A percentile compares a stretch with the other conserved stretches of the same genome.
Conservation (phyloP, 2,113 vertebrate species). For the Oreotrochilus melanogaster region DNA sequence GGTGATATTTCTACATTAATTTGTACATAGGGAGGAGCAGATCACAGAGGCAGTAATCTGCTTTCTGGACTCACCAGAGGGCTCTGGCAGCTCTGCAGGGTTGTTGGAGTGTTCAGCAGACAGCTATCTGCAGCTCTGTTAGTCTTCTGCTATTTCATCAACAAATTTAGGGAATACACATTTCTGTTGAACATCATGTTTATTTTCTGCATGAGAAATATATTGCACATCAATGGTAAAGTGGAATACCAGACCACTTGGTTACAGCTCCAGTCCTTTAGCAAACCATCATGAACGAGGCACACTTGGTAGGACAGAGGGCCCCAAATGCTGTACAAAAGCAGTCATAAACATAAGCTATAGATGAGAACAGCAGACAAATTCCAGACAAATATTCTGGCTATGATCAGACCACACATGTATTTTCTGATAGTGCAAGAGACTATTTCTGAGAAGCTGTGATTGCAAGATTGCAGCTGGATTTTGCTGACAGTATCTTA, state of each 20-base stretch:
- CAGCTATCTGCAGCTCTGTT: not conserved
- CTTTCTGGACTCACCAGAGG: not conserved
- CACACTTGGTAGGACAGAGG: not conserved
- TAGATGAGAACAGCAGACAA: slow-evolving; percentile 25
- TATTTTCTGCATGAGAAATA: slow-evolving; percentile 52
- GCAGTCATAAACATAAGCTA: slow-evolving; percentile 52
- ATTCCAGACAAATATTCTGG: slow-evolving; percentile 58
- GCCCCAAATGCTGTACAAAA: not conserved
- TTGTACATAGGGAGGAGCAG: not conserved
- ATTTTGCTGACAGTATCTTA: slow-evolving; percentile 26
- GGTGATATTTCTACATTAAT: not conserved
- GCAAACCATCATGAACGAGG: slow-evolving; percentile 9
- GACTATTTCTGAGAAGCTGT: slow-evolving; percentile 34
- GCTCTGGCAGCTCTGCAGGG: not conserved
- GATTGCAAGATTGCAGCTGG: slow-evolving; percentile 32
- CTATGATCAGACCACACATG: not conserved
- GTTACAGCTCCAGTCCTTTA: slow-evolving; percentile 26
- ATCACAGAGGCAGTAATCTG: not conserved
- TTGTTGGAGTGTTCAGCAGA: not conserved
- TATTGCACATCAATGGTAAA: not conserved
- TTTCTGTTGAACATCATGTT: slow-evolving; percentile 31
- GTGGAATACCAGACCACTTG: not conserved
- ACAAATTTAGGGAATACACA: not conserved
- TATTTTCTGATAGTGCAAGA: not conserved
- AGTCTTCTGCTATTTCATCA: slow-evolving; percentile 7